These are phyloP conservation scores for Cephalopachus bancanus DNA, from an alignment of 2,797 vertebrate genomes.

Conservation along the genomic window DNA sequence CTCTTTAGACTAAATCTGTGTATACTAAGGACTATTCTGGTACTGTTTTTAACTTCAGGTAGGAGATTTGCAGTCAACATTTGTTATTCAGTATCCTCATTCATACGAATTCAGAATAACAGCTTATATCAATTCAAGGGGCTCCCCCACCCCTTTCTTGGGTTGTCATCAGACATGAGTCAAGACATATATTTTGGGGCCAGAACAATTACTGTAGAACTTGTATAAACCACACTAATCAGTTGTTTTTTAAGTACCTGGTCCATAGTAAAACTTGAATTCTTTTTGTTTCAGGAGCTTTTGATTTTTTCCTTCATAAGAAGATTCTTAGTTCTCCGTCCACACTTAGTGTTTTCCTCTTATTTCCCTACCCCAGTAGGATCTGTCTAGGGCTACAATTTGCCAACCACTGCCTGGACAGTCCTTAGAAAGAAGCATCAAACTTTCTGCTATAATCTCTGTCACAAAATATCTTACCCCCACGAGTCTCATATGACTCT, in stretches of 20 bases:
- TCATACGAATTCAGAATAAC: slow-evolving; percentile 29
- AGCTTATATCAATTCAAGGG: not conserved
- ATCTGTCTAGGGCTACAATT: slow-evolving; percentile 32
- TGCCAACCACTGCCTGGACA: not conserved
- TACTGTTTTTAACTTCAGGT: slow-evolving; percentile 56
- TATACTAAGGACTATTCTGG: not conserved
- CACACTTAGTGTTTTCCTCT: slow-evolving; percentile 17
- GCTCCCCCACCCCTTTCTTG: not conserved
- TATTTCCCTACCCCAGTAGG: not conserved
- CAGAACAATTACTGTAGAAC: slow-evolving; percentile 30
- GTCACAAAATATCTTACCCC: not conserved
- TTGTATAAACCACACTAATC: slow-evolving; percentile 13
- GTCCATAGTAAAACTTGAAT: slow-evolving; percentile 1
- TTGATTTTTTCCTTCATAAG: slow-evolving; percentile 10
- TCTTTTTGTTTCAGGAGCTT: not conserved
- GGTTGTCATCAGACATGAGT: slow-evolving; percentile 59
- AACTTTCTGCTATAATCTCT: slow-evolving; percentile 46
- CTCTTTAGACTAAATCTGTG: not conserved
- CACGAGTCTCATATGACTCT: slow-evolving; percentile 7
- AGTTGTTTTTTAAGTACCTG: slow-evolving; percentile 54
- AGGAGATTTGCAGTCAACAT: not conserved
- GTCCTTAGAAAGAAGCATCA: slow-evolving; percentile 47
- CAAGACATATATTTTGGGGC: not conserved
- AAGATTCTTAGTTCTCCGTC: slow-evolving; percentile 42
- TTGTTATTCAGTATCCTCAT: slow-evolving; percentile 37